Evolutionary conservation across 2,888 invertebrate species (phyloP).

Genomic region (Adelphocoris suturalis): DNA sequence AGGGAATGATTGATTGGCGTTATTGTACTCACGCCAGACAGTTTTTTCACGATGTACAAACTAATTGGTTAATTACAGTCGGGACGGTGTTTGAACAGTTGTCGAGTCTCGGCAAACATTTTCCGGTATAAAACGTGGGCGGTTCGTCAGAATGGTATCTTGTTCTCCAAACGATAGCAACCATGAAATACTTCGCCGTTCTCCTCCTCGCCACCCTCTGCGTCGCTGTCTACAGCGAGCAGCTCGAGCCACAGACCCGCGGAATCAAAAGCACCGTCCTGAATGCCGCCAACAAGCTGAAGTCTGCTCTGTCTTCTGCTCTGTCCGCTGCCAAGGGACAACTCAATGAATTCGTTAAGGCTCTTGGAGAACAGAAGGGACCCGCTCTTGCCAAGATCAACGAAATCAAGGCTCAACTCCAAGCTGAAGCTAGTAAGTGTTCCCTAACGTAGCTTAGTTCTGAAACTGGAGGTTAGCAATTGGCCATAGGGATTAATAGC

Average conservation of each 20-base stretch:
- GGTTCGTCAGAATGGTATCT: background rate
- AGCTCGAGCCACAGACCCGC: conserved; percentile 1
- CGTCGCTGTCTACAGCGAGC: conserved; percentile 29
- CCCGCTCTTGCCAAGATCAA: conserved; percentile 21
- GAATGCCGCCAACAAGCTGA: conserved; percentile 24
- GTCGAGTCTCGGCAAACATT: background rate
- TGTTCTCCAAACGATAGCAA: background rate
- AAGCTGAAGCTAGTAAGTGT: conserved; percentile 48
- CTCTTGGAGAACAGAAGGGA: conserved; percentile 44
- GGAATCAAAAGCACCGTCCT: conserved; percentile 24
- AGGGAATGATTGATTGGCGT: background rate
- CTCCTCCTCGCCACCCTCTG: conserved; percentile 49
- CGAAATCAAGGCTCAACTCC: conserved; percentile 41
- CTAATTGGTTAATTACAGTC: background rate
- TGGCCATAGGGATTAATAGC: too few relatives aligned
- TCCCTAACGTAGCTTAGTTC: too few relatives aligned
- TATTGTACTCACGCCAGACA: background rate
- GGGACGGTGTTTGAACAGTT: background rate
- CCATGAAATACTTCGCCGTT: conserved; percentile 50
- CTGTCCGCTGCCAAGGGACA: conserved; percentile 47
- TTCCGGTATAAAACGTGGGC: background rate
- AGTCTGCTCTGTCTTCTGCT: background rate
- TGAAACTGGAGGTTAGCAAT: too few relatives aligned
- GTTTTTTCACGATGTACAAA: background rate
- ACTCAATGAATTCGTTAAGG: conserved; percentile 46